These are phyloP conservation scores for Halichoeres trimaculatus DNA, from an alignment of 2,113 vertebrate genomes.

Conservation along the genomic window DNA sequence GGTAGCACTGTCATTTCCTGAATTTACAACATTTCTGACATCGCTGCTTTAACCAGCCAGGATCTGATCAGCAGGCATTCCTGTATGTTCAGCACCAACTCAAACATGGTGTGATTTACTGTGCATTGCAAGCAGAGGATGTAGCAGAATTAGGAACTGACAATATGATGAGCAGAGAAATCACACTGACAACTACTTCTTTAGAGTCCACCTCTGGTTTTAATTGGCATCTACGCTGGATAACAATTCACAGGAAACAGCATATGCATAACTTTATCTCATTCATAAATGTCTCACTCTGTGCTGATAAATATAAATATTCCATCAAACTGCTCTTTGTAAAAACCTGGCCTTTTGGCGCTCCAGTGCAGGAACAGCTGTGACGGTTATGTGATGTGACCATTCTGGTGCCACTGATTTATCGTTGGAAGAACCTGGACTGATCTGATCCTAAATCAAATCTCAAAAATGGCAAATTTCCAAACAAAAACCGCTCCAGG, in stretches of 20 bases:
- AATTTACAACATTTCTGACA: no score
- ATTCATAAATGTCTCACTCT: neutral
- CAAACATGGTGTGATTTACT: no score
- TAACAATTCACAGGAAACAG: neutral
- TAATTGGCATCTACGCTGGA: neutral
- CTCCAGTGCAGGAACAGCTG: slow-evolving; percentile 4
- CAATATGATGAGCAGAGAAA: no score
- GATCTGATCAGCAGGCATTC: no score
- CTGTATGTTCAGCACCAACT: no score
- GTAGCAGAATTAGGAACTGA: no score
- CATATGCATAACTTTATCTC: neutral
- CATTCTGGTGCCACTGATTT: slow-evolving; percentile 11
- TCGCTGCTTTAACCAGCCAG: no score
- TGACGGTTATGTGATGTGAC: slow-evolving; percentile 4
- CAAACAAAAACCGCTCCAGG: slow-evolving; percentile 4
- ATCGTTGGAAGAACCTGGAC: slow-evolving; percentile 3
- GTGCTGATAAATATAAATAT: neutral
- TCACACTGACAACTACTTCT: no score
- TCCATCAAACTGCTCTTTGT: neutral
- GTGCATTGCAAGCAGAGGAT: no score
- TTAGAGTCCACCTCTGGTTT: neutral
- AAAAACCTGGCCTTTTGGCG: neutral
- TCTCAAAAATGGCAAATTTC: slow-evolving; percentile 16
- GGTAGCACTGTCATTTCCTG: no score
- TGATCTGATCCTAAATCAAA: slow-evolving; percentile 14